Base-by-base conservation (phyloP, 1,140 invertebrate genomes). In the Atta cephalotes region DNA sequence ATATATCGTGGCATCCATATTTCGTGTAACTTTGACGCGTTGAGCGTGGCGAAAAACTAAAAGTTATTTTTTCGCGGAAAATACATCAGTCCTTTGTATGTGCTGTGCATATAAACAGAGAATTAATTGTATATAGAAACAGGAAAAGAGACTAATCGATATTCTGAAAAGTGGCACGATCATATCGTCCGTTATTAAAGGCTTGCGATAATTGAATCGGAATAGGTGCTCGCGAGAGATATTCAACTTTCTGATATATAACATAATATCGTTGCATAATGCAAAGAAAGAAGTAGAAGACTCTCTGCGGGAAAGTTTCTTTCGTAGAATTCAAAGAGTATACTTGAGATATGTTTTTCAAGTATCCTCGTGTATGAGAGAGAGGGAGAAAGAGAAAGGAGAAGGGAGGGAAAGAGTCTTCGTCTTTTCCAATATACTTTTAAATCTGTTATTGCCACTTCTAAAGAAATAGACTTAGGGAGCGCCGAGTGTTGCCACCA, bases 391-490 rank as follows among this genome's bases (percentile, higher is more conserved):
- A 63, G 16, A 58, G n/a, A 58, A 16, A 21, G n/a, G 62, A n/a
- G 18, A 66, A 9, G n/a, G 25, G 7, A 18, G 25, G 16, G 49
- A 53, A 39, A 60, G 71, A 39, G 14, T n/a, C 35, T 60, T 12
- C 16, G 16, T 14, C 56, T 31, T 71, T 56, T 84, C 80, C 80
- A 84, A 84, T 84, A 84, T 84, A 84, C 80, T 84, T 74, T 84
- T 74, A 84, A 84, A 84, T 84, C 80, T 74, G 80, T 84, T 74
- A 84, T 84, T 62, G 56, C 39, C 70, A 74, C 70, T 84, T 76
- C 56, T 63, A 51, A 51, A 84, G 80, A 76, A 62, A 76, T 76
- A 49, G 53, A 84, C 39, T 84, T 49, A 74, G 39, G 39, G 39
- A 62, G n/a, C 14, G 63, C 14, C 45, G 79, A 70, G 51, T 31